Evolutionary conservation across 92 coral and sea anemone species (phyloP).

Genomic region (Paragorgia papillata): DNA sequence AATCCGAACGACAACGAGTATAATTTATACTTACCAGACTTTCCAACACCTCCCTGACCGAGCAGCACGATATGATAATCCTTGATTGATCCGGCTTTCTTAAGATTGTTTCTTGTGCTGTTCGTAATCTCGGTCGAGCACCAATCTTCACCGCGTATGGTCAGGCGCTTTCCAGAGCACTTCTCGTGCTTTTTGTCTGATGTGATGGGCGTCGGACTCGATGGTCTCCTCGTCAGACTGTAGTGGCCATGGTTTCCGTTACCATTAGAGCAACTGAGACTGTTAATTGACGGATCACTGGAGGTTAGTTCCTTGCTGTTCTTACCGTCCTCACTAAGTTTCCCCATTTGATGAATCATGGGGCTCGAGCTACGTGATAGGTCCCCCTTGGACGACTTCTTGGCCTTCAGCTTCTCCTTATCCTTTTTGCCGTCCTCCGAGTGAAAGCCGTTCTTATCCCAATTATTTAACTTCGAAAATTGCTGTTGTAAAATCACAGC

Average conservation of each 20-base stretch:
- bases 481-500: constrained; percentile 76
- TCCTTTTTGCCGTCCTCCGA: constrained; percentile 42
- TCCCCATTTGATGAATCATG: constrained; percentile 32
- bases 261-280: constrained; percentile 10
- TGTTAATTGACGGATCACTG: constrained; percentile 41
- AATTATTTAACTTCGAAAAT: constrained; percentile 50
- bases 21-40: constrained; percentile 74
- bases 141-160: constrained; percentile 41
- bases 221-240: constrained; percentile 29
- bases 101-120: constrained; percentile 45
- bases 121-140: constrained; percentile 45
- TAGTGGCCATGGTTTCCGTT: constrained; percentile 10
- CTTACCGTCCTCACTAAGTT: constrained; percentile 10
- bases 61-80: constrained; percentile 79
- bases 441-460: constrained; percentile 37
- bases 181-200: constrained; percentile 22
- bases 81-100: constrained; percentile 60
- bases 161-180: constrained; percentile 37
- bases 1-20: neutral
- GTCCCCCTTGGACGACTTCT: constrained; percentile 33
- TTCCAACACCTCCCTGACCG: constrained; percentile 90
- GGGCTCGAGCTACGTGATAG: constrained; percentile 35
- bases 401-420: constrained; percentile 30
- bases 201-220: constrained; percentile 27
- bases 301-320: constrained; percentile 27